A percentile compares a stretch with the other conserved stretches of the same genome.
phyloP scores from a whole-genome alignment of 2,113 vertebrate genomes.

The Petaurus breviceps region DNA sequence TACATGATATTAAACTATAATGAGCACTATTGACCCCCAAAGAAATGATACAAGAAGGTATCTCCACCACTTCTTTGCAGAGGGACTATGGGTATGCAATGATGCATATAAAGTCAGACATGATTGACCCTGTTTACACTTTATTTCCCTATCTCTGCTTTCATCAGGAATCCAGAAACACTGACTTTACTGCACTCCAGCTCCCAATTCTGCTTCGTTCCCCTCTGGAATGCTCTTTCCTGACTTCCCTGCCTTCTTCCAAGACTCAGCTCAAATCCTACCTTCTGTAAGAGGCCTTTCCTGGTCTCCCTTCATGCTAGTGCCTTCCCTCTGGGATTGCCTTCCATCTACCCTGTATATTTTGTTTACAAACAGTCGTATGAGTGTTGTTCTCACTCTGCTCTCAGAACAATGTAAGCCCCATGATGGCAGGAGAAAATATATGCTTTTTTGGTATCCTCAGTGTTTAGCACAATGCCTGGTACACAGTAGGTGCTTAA shows the following conservation, averaged over 20 bases:
- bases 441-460: not conserved
- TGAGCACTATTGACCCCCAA: not conserved
- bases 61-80: not conserved
- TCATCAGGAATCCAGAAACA: not conserved
- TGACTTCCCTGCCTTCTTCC: not conserved
- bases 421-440: not conserved
- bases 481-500: not conserved
- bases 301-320: not conserved
- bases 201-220: not conserved
- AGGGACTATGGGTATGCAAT: not conserved
- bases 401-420: not conserved
- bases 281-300: not conserved
- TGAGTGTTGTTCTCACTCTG: not conserved
- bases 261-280: not conserved
- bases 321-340: not conserved
- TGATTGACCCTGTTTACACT: not conserved
- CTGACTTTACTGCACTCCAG: not conserved
- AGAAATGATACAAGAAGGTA: not conserved
- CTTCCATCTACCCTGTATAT: not conserved
- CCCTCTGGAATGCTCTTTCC: not conserved
- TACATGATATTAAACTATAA: not conserved
- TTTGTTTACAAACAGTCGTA: not conserved
- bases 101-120: not conserved
- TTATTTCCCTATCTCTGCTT: not conserved
- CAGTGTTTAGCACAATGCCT: not conserved